Evolutionary conservation across 1,140 invertebrate genomes (phyloP).

Genomic region (Dreissena rostriformis): DNA sequence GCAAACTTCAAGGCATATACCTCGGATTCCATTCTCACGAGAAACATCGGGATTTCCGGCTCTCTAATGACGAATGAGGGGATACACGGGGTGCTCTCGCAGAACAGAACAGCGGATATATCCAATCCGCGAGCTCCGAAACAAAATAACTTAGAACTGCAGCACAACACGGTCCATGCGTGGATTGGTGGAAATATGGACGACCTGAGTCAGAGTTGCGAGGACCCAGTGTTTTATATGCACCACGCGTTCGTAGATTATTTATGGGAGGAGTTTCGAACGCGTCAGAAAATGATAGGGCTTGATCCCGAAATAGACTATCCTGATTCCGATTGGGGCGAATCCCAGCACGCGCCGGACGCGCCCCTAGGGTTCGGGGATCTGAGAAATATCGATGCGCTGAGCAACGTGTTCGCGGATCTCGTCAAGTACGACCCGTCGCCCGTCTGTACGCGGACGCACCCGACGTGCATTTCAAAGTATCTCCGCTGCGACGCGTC

Average conservation of each 20-base stretch:
- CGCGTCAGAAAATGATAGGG: slow-evolving; percentile 66
- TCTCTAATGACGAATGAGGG: slow-evolving; percentile 48
- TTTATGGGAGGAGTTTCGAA: slow-evolving; percentile 78
- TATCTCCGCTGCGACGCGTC: slow-evolving; percentile 34
- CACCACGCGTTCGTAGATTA: slow-evolving; percentile 80
- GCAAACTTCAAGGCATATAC: slow-evolving; percentile 58
- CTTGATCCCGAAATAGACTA: slow-evolving; percentile 55
- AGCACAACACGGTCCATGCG: slow-evolving; percentile 58
- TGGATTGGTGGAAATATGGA: slow-evolving; percentile 64
- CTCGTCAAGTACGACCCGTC: slow-evolving; percentile 54
- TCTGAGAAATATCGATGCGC: slow-evolving; percentile 49
- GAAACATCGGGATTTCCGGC: slow-evolving; percentile 52
- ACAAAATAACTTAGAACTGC: slow-evolving; percentile 51
- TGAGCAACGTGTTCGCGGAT: slow-evolving; percentile 48
- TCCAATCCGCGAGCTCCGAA: slow-evolving; percentile 50
- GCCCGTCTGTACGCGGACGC: slow-evolving; percentile 43
- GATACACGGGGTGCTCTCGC: slow-evolving; percentile 36
- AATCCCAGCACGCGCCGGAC: slow-evolving; percentile 36
- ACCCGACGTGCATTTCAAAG: slow-evolving; percentile 42
- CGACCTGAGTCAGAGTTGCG: slow-evolving; percentile 44
- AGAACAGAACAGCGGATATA: slow-evolving; percentile 52
- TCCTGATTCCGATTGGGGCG: slow-evolving; percentile 29
- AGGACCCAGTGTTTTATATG: slow-evolving; percentile 64
- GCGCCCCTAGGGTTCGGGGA: slow-evolving; percentile 15
- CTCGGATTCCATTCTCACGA: slow-evolving; percentile 53